Base-by-base conservation (phyloP, 2,797 vertebrate species). In the Sebastes minor region DNA sequence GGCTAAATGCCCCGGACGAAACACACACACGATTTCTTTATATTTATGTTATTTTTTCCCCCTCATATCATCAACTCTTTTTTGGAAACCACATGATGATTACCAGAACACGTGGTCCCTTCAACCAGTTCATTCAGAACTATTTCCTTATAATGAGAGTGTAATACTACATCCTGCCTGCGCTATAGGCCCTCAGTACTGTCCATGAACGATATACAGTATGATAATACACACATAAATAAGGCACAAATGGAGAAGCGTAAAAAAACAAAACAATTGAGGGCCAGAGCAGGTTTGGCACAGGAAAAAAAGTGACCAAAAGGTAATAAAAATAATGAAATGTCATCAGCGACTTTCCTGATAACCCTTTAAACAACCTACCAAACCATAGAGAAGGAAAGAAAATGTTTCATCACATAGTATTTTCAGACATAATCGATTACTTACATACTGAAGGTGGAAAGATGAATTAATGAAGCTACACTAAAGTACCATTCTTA, bases 241-340 rank as follows among this genome's bases (percentile, higher is more conserved):
- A 96, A 96, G 95, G 95, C 95, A 96, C 95, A 93, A 88, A 95
- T 92, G 91, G 93, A 95, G 81, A 93, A 90, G 86, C 86, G 66
- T 76, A 49, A 28, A 28, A 64, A 87, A 13, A 55, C 11, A 28
- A 71, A 70, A 75, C 10, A 27, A 63, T 18, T 23, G 57, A 67
- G 61, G 64, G 69, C 68, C 78, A 81, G 72, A 76, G 70, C 52
- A 87, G 72, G 68, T 95, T 95, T 96, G 95, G 94, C 95, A 95
- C 95, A 83, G 78, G 76, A 84, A 80, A 72, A 86, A 86, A 46
- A 80, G 70, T 65, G 73, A 84, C 80, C 9, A 57, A 89, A 81
- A 46, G 88, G 88, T 89, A 88, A 90, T 81, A 72, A 90, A 82
- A 74, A 75, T 46, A 71, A 81, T 63, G 8, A 82, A 82, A 82